These are phyloP conservation scores for Eira barbara DNA, from an alignment of 2,113 vertebrate species.

Conservation along the genomic window DNA sequence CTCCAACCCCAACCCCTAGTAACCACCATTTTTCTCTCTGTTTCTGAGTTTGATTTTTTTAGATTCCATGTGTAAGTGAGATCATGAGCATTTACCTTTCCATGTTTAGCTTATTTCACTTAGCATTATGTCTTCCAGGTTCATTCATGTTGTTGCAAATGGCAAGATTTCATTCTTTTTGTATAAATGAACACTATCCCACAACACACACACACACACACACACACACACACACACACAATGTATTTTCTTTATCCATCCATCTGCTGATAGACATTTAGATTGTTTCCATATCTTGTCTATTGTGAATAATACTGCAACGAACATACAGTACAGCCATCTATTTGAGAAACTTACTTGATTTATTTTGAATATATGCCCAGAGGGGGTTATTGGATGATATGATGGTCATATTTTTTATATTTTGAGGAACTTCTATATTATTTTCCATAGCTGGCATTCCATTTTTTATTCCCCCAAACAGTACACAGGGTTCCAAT, in stretches of 20 bases:
- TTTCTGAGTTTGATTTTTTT: background rate
- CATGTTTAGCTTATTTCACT: background rate
- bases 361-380: background rate
- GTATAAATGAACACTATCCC: background rate
- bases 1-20: background rate
- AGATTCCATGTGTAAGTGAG: background rate
- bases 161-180: background rate
- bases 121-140: background rate
- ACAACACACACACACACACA: background rate
- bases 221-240: background rate
- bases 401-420: background rate
- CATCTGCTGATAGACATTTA: background rate
- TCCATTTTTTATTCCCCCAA: background rate
- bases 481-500: background rate
- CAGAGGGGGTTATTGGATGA: background rate
- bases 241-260: background rate
- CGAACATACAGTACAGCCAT: background rate
- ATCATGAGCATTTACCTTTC: background rate
- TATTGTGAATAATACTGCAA: background rate
- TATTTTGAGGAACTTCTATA: background rate
- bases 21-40: background rate
- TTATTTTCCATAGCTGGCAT: background rate
- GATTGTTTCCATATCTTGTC: background rate
- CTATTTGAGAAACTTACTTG: background rate
- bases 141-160: background rate